Conservation (phyloP, 2,113 vertebrate genomes). For the Rhagologus leucostigma region DNA sequence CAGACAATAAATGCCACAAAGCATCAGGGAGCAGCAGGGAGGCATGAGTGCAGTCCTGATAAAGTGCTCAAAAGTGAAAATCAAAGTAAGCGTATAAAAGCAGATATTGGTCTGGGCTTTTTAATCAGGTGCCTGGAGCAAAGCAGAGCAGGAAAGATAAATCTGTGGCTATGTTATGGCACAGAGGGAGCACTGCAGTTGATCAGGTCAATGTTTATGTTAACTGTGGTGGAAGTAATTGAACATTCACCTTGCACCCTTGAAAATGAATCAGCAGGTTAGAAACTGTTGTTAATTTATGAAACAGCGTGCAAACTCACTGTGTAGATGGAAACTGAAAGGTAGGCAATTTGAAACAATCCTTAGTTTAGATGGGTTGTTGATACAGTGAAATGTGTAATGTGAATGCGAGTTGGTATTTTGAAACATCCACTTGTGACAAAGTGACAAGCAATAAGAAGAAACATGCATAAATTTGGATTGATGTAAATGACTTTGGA, state of each 20-base stretch:
- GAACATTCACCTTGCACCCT: slow-evolving; percentile 44
- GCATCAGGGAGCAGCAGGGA: slow-evolving; percentile 25
- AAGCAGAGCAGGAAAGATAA: slow-evolving; percentile 40
- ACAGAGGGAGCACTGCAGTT: slow-evolving; percentile 10
- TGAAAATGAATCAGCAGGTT: slow-evolving; percentile 44
- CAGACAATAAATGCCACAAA: slow-evolving; percentile 57
- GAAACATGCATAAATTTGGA: not conserved
- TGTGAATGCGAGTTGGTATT: not conserved
- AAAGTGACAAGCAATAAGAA: not conserved
- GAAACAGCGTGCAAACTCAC: not conserved
- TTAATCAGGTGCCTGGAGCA: slow-evolving; percentile 56
- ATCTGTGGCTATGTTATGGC: slow-evolving; percentile 21
- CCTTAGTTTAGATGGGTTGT: not conserved
- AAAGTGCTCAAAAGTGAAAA: slow-evolving; percentile 57
- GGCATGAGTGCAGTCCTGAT: not conserved
- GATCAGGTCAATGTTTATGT: slow-evolving; percentile 49
- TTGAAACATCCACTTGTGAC: not conserved
- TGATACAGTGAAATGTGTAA: not conserved
- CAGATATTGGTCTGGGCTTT: slow-evolving; percentile 38
- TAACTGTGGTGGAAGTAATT: slow-evolving; percentile 55
- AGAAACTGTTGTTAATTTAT: slow-evolving; percentile 42
- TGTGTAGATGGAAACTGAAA: not conserved
- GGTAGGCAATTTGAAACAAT: not conserved
- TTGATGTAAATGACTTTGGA: not conserved
- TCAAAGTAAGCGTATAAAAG: slow-evolving; percentile 61